phyloP scores from a whole-genome alignment of 2,113 vertebrate species.

The Dicrurus megarhynchus region DNA sequence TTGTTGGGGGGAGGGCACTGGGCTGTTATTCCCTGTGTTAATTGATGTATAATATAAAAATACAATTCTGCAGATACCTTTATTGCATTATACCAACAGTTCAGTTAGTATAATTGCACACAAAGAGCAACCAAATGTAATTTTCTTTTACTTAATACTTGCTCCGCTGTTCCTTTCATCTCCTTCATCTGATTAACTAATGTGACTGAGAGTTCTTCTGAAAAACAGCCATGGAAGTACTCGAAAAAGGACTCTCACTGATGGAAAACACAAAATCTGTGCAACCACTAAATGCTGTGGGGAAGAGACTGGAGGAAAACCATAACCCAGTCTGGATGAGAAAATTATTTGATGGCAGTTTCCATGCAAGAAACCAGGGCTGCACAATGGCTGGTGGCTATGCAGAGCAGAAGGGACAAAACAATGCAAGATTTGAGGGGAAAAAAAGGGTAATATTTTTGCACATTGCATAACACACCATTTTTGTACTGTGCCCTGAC shows the following conservation, averaged over 20 bases:
- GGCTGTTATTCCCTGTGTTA: conserved; percentile 19
- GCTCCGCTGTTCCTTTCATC: conserved; percentile 64
- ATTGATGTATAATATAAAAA: conserved; percentile 45
- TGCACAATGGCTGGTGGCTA: neutral
- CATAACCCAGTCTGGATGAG: neutral
- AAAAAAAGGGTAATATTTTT: neutral
- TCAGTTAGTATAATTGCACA: conserved; percentile 75
- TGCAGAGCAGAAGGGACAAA: neutral
- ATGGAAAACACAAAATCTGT: neutral
- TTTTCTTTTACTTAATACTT: conserved; percentile 73
- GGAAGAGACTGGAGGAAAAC: neutral
- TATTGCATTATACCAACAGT: conserved; percentile 69
- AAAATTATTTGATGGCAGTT: neutral
- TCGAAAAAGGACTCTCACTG: neutral
- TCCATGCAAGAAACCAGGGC: neutral
- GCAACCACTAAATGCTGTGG: neutral
- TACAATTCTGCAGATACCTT: conserved; percentile 43
- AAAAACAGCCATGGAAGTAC: conserved; percentile 46
- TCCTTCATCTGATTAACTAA: conserved; percentile 76
- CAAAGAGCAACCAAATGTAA: conserved; percentile 75
- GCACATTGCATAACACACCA: neutral
- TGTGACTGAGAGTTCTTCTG: conserved; percentile 67
- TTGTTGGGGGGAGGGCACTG: neutral
- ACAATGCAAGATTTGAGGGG: neutral
- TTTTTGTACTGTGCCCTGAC: neutral